Evolutionary conservation across 2,797 vertebrate genomes (phyloP), one percentile per base, ranked within the genome.

Genomic region (Picus viridis): DNA sequence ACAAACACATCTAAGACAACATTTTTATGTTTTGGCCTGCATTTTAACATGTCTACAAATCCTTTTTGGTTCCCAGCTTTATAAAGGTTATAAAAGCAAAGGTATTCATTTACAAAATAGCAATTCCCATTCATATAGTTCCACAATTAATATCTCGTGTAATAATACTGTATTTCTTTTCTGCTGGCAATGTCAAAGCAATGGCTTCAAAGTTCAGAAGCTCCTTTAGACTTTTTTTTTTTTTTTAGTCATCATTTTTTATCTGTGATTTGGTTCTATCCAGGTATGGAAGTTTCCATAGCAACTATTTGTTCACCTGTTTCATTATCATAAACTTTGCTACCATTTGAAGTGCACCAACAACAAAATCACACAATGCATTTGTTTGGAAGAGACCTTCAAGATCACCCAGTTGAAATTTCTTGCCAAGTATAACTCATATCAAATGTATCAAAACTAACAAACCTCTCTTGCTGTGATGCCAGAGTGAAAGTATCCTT

Each of bases 21-120:
- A 57, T 19, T 3, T 20, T 43, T 26, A 6, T 14, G 5, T 0
- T 89, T 72, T 29, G 2, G 1, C 3, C 15, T 63, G 6, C 2
- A 32, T 16, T 45, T 71, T 58, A 45, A 90, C 74, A 64, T 30
- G 3, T 26, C 41, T 67, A 20, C 3, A 67, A 77, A 57, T 64
- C 6, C 4, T 83, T 8, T 47, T 8, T 29, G 5, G 2, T 5
- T 14, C 17, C 14, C 5, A 10, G 6, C 32, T 64, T 26, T 39
- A 74, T 3, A 58, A 49, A 22, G 1, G 36, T 72, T 43, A 8
- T 73, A 43, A 63, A 80, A 32, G 20, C 23, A 16, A n/a, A 59
- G 18, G 13, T 6, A 20, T 26, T 23, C 14, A 43, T 45, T 78
- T 27, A 29, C 8, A 65, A 27, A 7, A 12, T 65, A 30, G 26